A percentile compares a stretch with the other conserved stretches of the same genome.
These are phyloP conservation scores for Odontocerum albicorne DNA, from an alignment of 2,888 invertebrate species.

Conservation along the genomic window DNA sequence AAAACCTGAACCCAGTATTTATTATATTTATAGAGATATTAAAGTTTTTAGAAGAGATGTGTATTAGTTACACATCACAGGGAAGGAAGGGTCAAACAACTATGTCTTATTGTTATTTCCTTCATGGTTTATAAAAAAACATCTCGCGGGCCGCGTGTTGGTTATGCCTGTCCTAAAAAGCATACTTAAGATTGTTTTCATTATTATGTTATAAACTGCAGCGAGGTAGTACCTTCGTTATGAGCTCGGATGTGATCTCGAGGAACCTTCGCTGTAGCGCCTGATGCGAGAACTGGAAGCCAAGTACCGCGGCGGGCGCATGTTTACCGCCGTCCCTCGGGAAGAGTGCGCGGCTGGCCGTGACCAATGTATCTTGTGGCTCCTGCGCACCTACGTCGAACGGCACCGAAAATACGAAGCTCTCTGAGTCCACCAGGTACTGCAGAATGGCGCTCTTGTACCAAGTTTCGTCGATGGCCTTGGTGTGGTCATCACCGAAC, in stretches of 20 bases:
- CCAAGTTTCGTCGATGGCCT: conserved; percentile 88
- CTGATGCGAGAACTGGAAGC: conserved; percentile 78
- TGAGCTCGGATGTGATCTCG: conserved; percentile 65
- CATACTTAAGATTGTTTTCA: too few relatives aligned
- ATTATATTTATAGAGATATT: too few relatives aligned
- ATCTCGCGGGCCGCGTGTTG: too few relatives aligned
- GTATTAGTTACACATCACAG: too few relatives aligned
- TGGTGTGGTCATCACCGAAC: conserved; percentile 75
- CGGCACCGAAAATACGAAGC: conserved; percentile 77
- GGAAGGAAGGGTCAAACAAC: too few relatives aligned
- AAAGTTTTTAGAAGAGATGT: too few relatives aligned
- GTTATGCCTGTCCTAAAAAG: too few relatives aligned
- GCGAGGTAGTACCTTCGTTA: too few relatives aligned
- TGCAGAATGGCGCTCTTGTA: conserved; percentile 88
- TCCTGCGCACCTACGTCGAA: conserved; percentile 52
- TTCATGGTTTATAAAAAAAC: too few relatives aligned
- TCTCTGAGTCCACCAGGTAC: conserved; percentile 73
- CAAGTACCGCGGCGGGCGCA: conserved; percentile 87
- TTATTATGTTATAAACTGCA: too few relatives aligned
- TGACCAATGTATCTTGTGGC: conserved; percentile 66
- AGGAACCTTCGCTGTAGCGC: conserved; percentile 70
- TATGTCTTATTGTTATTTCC: too few relatives aligned
- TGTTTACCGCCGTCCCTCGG: conserved; percentile 73
- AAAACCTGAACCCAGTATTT: too few relatives aligned
- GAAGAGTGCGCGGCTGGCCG: conserved; percentile 83